phyloP scores from a whole-genome alignment of 2,113 vertebrate species.

The Tragulus kanchil region DNA sequence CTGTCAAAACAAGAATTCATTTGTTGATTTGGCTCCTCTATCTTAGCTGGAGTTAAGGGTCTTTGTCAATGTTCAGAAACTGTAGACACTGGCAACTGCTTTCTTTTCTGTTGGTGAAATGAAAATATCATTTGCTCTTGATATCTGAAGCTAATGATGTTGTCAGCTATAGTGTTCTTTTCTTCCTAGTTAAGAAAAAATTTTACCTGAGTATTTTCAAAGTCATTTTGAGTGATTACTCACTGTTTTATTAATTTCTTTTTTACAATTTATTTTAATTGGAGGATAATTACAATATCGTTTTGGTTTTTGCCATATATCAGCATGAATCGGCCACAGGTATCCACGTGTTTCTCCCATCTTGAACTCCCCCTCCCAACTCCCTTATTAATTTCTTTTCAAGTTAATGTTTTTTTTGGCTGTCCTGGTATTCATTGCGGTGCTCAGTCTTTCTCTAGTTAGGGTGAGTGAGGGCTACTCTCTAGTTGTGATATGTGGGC shows the following conservation, averaged over 20 bases:
- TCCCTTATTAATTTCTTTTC: constrained; percentile 4
- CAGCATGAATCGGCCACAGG: neutral
- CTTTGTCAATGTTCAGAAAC: neutral
- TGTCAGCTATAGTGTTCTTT: constrained; percentile 14
- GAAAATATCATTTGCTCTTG: neutral
- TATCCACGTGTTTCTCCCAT: neutral
- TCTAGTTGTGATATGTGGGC: too few species aligned
- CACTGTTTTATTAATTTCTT: neutral
- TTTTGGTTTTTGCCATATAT: neutral
- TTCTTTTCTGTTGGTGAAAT: constrained; percentile 36
- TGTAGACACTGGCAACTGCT: neutral
- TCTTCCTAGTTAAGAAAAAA: neutral
- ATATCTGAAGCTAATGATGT: neutral
- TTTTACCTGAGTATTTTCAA: constrained; percentile 37
- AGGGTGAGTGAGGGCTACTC: too few species aligned
- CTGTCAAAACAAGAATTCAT: constrained; percentile 41
- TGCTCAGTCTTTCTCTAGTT: too few species aligned
- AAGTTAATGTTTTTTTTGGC: constrained; percentile 2
- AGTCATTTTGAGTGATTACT: neutral
- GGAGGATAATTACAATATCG: neutral
- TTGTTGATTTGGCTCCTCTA: constrained; percentile 19
- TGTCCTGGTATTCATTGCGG: too few species aligned
- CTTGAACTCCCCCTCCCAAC: neutral
- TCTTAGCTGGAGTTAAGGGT: neutral
- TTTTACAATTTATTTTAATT: neutral